Evolutionary conservation across 2,797 vertebrate genomes (phyloP), one percentile per base, ranked within the genome.

Genomic region (Mus caroli): DNA sequence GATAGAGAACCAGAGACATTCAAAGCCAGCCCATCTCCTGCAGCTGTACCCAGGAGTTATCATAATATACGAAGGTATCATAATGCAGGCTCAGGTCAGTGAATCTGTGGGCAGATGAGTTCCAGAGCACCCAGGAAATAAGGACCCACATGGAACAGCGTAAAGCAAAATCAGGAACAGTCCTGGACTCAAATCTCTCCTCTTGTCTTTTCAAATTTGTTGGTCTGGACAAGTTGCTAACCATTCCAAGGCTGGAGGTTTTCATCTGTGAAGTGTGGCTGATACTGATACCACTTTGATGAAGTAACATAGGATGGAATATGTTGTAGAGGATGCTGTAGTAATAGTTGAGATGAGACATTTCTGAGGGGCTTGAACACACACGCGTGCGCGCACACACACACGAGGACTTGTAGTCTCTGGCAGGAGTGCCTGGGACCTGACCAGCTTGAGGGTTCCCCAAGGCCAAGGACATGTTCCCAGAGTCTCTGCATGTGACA

Each of bases 261-360:
- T 92, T 60, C 34, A 0, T 77, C 56, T 79, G 46, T 76, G 22
- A 79, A 71, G 62, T 2, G 82, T 54, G 15, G 7, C 28, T 46
- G 34, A 40, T 4, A 19, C 3, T 71, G 26, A 2, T 15, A 22
- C 19, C 1, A 1, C 50, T 40, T 20, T 12, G 19, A 50, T 62
- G 54, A 6, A 9, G 24, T 71, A 2, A 37, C 17, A 20, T 8
- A 71, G 56, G 14, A 3, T 10, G 0, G 4, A 3, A 34, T n/a
- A 50, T 7, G 76, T 22, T 24, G 22, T 26, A 6, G 84, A 58
- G 56, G 31, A 46, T 11, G 40, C 26, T 12, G 3, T 3, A 7
- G n/a, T 2, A 13, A 34, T 2, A 37, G 54, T n/a, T 20, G 56
- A 26, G 31, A 24, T 37, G 37, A 40, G 50, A 11, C 22, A 0